Percentiles rank a stretch among this genome's conserved stretches.
Evolutionary conservation across 1,140 invertebrate genomes (phyloP).

Genomic region (Euwallacea fornicatus): DNA sequence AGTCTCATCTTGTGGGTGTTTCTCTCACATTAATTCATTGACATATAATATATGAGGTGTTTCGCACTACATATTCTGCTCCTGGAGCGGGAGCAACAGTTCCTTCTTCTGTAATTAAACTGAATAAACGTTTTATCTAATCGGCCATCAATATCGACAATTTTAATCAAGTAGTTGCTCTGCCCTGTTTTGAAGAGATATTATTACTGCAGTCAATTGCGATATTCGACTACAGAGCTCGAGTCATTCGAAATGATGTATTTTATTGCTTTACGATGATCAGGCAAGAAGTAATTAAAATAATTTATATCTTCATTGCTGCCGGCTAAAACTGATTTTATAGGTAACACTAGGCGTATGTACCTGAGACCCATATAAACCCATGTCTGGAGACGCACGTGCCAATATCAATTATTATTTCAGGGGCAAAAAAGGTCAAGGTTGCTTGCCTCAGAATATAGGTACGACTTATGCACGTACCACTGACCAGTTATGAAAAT

Average conservation of each 20-base stretch:
- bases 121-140: not conserved
- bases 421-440: slow-evolving; percentile 12
- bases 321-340: too few relatives aligned
- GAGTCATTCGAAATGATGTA: not conserved
- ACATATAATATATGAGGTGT: too few relatives aligned
- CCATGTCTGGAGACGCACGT: not conserved
- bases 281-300: slow-evolving; percentile 1
- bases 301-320: slow-evolving; percentile 13
- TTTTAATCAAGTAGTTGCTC: not conserved
- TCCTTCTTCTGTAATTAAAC: slow-evolving; percentile 4
- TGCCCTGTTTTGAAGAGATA: not conserved
- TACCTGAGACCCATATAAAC: too few relatives aligned
- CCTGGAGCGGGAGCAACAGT: not conserved
- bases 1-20: too few relatives aligned
- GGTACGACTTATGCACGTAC: slow-evolving; percentile 4
- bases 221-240: not conserved
- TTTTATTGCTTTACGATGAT: not conserved
- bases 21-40: too few relatives aligned
- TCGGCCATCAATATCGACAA: not conserved
- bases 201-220: not conserved
- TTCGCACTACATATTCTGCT: not conserved
- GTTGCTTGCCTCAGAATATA: not conserved
- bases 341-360: too few relatives aligned
- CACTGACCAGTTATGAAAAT: slow-evolving; percentile 15
- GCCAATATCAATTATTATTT: slow-evolving; percentile 2